Evolutionary conservation across 2,113 vertebrate genomes (phyloP).

Genomic region (Cebidichthys violaceus): DNA sequence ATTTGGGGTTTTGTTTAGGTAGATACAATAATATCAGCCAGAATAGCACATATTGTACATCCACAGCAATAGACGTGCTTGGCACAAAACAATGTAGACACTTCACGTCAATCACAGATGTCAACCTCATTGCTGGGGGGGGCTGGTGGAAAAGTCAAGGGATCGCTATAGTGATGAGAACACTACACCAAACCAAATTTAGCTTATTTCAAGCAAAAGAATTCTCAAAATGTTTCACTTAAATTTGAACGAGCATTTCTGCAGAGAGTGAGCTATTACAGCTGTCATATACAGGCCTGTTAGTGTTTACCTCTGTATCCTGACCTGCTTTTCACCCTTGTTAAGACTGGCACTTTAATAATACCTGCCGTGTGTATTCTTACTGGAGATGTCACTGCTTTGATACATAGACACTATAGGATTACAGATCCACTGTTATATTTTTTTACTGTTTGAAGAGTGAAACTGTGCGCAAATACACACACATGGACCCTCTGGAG

Average conservation of each 20-base stretch:
- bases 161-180: not conserved
- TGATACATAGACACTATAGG: not conserved
- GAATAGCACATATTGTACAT: not conserved
- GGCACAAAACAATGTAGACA: not conserved
- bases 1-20: not conserved
- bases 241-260: not conserved
- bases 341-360: constrained; percentile 5
- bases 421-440: not conserved
- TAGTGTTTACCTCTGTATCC: constrained; percentile 4
- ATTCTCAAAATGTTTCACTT: not conserved
- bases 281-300: constrained; percentile 6
- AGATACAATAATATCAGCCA: too few species aligned
- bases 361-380: constrained; percentile 3
- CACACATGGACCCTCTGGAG: not conserved
- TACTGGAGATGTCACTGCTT: not conserved
- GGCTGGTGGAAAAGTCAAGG: not conserved
- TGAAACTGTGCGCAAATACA: constrained; percentile 8
- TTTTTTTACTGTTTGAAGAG: constrained; percentile 12
- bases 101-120: not conserved
- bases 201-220: not conserved
- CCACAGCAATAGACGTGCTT: not conserved
- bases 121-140: not conserved
- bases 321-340: constrained; percentile 15
- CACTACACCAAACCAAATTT: not conserved
- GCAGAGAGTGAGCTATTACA: not conserved